A percentile compares a stretch with the other conserved stretches of the same genome.
phyloP scores from a whole-genome alignment of 1,140 invertebrate genomes.

The Drosophila murphyi region DNA sequence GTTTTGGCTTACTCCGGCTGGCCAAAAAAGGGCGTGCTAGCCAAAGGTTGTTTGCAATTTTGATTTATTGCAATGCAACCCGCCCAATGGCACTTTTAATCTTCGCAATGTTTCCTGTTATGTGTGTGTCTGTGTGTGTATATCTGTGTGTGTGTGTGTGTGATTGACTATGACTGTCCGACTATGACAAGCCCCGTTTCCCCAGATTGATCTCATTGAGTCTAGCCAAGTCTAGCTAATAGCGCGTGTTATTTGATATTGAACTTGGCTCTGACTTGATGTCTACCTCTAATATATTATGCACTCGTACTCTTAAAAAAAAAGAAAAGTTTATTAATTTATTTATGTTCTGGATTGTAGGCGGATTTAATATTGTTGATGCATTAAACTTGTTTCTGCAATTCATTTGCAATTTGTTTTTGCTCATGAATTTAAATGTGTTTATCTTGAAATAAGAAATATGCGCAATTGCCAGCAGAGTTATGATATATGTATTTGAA shows the following conservation, averaged over 20 bases:
- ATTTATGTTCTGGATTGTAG: constrained; percentile 71
- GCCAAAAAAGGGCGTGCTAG: constrained; percentile 65
- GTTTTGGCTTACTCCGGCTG: constrained; percentile 5
- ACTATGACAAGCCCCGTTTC: constrained; percentile 31
- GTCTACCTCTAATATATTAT: constrained; percentile 35
- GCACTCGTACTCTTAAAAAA: constrained; percentile 58
- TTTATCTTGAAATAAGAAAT: constrained; percentile 51
- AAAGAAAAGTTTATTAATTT: constrained; percentile 59
- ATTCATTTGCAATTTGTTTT: constrained; percentile 56
- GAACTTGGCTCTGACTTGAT: constrained; percentile 65
- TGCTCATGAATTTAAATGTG: constrained; percentile 37
- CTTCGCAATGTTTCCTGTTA: constrained; percentile 67
- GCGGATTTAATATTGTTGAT: constrained; percentile 21
- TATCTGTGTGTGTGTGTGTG: not conserved
- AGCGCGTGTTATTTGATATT: constrained; percentile 73
- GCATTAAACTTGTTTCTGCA: constrained; percentile 68
- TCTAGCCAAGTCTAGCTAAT: constrained; percentile 17
- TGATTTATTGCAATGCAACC: constrained; percentile 63
- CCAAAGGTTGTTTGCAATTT: constrained; percentile 64
- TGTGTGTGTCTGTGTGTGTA: not conserved
- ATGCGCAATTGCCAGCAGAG: constrained; percentile 26
- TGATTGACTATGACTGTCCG: constrained; percentile 29
- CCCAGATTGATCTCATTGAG: constrained; percentile 40
- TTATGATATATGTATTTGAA: not conserved
- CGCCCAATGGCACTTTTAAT: constrained; percentile 48